These are phyloP conservation scores for Etia nguti DNA, from an alignment of 2,113 vertebrate species.

Conservation along the genomic window DNA sequence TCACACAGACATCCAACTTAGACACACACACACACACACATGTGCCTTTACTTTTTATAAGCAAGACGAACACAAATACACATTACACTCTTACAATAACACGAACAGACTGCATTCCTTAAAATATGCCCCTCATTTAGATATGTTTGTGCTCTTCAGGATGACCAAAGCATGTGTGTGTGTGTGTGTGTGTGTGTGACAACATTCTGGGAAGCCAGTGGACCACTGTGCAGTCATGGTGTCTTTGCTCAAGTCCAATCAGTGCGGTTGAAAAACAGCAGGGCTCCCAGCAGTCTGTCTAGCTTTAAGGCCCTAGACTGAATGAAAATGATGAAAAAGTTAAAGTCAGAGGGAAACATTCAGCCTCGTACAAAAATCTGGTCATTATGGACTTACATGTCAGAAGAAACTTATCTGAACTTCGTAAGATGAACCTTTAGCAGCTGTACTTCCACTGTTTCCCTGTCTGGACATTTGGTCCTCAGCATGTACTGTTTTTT, in stretches of 20 bases:
- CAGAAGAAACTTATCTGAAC: conserved; percentile 7
- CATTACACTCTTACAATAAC: background rate
- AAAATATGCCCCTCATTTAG: conserved; percentile 32
- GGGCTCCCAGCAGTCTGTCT: conserved; percentile 46
- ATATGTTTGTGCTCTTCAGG: conserved; percentile 32
- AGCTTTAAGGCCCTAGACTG: conserved; percentile 34
- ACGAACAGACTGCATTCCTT: background rate
- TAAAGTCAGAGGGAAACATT: conserved; percentile 14
- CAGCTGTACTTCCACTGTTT: background rate
- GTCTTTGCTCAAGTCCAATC: conserved; percentile 38
- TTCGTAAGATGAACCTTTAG: background rate
- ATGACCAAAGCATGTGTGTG: background rate
- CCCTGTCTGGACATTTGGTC: background rate
- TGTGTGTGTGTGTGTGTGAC: background rate
- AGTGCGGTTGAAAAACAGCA: conserved; percentile 30
- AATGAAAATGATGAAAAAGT: conserved; percentile 52
- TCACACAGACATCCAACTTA: background rate
- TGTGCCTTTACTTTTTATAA: background rate
- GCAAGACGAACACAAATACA: background rate
- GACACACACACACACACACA: background rate
- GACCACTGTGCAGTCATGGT: conserved; percentile 8
- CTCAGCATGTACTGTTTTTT: background rate
- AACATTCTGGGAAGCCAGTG: conserved; percentile 1
- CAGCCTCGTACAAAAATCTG: background rate
- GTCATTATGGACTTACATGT: conserved; percentile 36